Evolutionary conservation across 2,888 invertebrate genomes (phyloP).

Genomic region (Epinotia demarniana): DNA sequence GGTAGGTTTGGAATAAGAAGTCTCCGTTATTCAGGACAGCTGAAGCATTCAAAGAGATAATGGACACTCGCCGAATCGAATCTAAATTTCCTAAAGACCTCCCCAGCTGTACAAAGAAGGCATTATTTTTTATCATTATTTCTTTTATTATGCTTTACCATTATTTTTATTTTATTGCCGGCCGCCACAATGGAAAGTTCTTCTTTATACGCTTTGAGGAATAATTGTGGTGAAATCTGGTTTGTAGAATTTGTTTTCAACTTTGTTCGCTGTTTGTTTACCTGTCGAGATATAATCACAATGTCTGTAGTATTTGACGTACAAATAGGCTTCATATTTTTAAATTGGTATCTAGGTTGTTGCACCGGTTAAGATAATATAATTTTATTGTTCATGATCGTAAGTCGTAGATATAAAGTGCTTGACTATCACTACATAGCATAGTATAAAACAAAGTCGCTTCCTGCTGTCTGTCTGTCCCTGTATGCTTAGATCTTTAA

Average conservation of each 20-base stretch:
- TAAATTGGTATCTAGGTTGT: background rate
- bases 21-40: background rate
- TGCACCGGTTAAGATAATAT: background rate
- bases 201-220: conserved; percentile 50
- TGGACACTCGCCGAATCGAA: conserved; percentile 55
- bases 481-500: no score
- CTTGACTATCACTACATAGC: no score
- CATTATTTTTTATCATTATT: conserved; percentile 72
- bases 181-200: conserved; percentile 59
- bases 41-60: conserved; percentile 10
- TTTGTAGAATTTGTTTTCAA: conserved; percentile 46
- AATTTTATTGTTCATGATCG: background rate
- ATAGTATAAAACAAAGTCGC: no score
- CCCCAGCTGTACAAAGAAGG: conserved; percentile 53
- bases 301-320: background rate
- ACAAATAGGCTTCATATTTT: background rate
- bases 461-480: no score
- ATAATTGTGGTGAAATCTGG: conserved; percentile 50
- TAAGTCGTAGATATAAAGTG: no score
- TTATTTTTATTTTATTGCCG: conserved; percentile 69
- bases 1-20: background rate
- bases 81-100: conserved; percentile 59
- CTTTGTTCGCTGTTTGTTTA: conserved; percentile 19
- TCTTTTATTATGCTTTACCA: conserved; percentile 61
- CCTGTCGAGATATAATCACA: background rate